Conservation (phyloP, 2,113 vertebrate species). For the pig (Sus scrofa) region DNA sequence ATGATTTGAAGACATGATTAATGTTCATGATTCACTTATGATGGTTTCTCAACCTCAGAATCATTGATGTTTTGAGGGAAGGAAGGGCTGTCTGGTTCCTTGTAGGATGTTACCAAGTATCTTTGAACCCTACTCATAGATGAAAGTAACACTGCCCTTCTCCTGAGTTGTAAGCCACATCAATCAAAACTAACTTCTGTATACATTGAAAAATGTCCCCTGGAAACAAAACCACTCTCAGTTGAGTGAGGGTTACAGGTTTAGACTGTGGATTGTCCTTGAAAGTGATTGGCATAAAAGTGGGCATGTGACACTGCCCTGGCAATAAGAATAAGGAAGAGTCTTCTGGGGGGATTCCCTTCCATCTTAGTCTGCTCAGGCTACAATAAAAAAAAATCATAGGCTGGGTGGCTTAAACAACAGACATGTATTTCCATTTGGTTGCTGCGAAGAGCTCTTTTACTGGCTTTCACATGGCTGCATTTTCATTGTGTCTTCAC, state of each 20-base stretch:
- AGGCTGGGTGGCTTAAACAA: background rate
- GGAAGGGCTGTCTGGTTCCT: no score
- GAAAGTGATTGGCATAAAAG: background rate
- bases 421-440: background rate
- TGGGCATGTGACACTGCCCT: background rate
- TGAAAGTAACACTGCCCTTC: background rate
- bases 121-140: background rate
- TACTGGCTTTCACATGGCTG: background rate
- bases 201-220: background rate
- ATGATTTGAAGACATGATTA: background rate
- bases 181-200: background rate
- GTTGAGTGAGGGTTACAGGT: background rate
- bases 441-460: background rate
- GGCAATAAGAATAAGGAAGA: background rate
- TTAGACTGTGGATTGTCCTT: background rate
- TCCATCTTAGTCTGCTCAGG: background rate
- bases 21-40: background rate
- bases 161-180: background rate
- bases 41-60: background rate
- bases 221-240: background rate
- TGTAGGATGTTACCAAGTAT: background rate
- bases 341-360: background rate
- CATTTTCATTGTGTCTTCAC: background rate
- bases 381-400: background rate
- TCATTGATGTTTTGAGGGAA: background rate